Evolutionary conservation across 2,797 vertebrate species (phyloP), one percentile per base, ranked within the genome.

Genomic region (Rhinoraja longicauda): DNA sequence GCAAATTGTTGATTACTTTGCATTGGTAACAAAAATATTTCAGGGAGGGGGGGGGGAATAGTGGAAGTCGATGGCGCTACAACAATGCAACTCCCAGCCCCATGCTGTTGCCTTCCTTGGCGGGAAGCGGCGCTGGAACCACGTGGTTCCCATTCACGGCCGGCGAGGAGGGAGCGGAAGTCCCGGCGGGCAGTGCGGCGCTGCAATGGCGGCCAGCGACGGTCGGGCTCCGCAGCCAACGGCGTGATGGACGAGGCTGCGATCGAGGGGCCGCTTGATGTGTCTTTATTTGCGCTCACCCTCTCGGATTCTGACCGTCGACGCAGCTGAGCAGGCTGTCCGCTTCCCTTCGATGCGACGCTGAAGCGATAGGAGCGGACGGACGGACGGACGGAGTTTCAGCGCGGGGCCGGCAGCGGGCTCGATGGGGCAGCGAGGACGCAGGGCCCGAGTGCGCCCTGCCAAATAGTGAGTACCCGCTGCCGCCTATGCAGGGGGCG

Each of bases 401-500:
- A 26, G 88, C n/a, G 88, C 64, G 24, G 62, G 32, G 36, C 0
- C n/a, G n/a, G n/a, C n/a, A 67, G 6, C 32, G 10, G 88, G 64
- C 32, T 90, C 29, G 64, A 90, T 67, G 62, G 88, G 88, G 62
- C 62, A 39, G 64, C 64, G 1, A 36, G 90, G 64, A 26, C 36
- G 10, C 36, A 45, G 90, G 90, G 36, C 70, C 67, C 90, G 90
- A 72, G 67, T 45, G 39, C 15, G 21, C 10, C 36, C 32, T 91
- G 90, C 90, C 67, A 91, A 73, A 91, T 73, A 91, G 90, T 73
- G 90, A 91, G 90, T 73, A 17, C 7, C 70, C 4, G 1, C 36
- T 6, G 88, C 32, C 77, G 17, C 9, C 32, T 24, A 19, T 3
- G 77, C 10, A 4, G n/a, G 77, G 36, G 24, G 36, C 6, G 32